These are phyloP conservation scores for Drosophila kambysellisi DNA, from an alignment of 2,888 invertebrate species.

Conservation along the genomic window DNA sequence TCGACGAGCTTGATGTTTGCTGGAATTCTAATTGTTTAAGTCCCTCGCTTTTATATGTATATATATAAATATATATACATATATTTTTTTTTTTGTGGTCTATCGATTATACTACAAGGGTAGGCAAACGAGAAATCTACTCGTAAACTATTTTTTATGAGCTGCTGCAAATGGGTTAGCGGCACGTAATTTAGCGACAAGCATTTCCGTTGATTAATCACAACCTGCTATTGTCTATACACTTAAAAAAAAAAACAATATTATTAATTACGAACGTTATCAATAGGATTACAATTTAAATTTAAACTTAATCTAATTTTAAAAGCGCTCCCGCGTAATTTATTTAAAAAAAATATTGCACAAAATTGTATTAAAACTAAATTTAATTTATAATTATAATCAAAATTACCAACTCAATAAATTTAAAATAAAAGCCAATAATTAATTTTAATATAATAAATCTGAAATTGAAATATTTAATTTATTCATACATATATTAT, in stretches of 20 bases:
- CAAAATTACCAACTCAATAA: no score
- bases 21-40: constrained; percentile 55
- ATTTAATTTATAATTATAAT: no score
- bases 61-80: background rate
- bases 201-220: constrained; percentile 74
- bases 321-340: no score
- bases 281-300: no score
- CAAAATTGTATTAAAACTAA: no score
- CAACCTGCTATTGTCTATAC: constrained; percentile 34
- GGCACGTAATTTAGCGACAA: constrained; percentile 75
- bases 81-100: constrained; percentile 6
- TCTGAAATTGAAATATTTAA: no score
- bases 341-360: no score
- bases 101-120: constrained; percentile 38
- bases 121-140: constrained; percentile 22
- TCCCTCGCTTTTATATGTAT: constrained; percentile 41
- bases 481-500: no score
- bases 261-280: background rate
- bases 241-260: background rate
- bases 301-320: no score
- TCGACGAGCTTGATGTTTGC: constrained; percentile 69
- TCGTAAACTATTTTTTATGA: constrained; percentile 61
- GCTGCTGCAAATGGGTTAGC: constrained; percentile 76
- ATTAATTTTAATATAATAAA: no score
- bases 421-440: no score